A percentile compares a stretch with the other conserved stretches of the same genome.
phyloP scores from a whole-genome alignment of 2,113 vertebrate genomes.

The Smithornis capensis region DNA sequence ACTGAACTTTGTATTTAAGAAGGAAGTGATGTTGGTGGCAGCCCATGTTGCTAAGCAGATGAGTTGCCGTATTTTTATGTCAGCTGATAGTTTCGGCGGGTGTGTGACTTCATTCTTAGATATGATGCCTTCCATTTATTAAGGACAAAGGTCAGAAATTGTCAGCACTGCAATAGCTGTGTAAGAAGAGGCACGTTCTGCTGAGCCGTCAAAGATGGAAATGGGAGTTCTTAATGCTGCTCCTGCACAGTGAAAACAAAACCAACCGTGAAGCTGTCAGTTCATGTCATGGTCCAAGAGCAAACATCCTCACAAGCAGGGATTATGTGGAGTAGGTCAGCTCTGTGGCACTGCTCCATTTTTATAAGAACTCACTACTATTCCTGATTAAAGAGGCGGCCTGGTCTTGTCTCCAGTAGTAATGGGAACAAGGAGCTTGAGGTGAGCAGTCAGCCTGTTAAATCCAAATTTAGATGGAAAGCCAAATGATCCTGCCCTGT shows the following conservation, averaged over 20 bases:
- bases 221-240: neutral
- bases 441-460: neutral
- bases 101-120: constrained; percentile 44
- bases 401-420: neutral
- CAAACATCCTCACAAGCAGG: neutral
- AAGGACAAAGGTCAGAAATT: constrained; percentile 49
- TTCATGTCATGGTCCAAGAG: neutral
- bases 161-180: neutral
- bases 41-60: constrained; percentile 42
- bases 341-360: neutral
- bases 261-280: neutral
- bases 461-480: neutral
- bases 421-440: neutral
- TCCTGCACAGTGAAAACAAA: neutral
- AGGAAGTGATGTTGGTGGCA: constrained; percentile 47
- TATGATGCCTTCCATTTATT: constrained; percentile 7
- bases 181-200: neutral
- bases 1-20: neutral
- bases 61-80: neutral
- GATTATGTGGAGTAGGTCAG: neutral
- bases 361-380: neutral
- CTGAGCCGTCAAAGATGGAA: constrained; percentile 1
- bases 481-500: neutral
- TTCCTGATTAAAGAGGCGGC: neutral
- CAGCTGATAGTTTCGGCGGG: constrained; percentile 21